Conservation (phyloP, 2,888 invertebrate genomes). For the Epinotia bilunana region DNA sequence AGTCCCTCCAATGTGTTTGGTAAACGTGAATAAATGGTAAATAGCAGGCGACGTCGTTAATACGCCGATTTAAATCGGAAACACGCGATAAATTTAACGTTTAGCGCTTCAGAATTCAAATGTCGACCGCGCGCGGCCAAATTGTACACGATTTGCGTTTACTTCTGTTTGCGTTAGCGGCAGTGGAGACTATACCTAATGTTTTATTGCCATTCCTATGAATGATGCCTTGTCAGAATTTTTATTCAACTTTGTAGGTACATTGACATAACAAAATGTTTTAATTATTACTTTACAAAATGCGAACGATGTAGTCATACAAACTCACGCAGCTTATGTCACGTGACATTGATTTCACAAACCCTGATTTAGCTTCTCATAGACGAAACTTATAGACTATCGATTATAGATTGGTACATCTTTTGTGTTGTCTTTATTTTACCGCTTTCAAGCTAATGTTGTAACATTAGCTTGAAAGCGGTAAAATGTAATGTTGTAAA, state of each 20-base stretch:
- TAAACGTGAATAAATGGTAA: conserved; percentile 67
- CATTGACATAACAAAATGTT: too few species aligned
- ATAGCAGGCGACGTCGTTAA: conserved; percentile 75
- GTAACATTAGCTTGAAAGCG: too few species aligned
- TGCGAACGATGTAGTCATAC: too few species aligned
- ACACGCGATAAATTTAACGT: conserved; percentile 78
- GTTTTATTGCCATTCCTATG: background rate
- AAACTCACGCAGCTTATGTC: too few species aligned
- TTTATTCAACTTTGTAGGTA: too few species aligned
- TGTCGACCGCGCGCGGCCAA: conserved; percentile 57
- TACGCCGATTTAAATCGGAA: conserved; percentile 81
- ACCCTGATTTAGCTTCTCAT: too few species aligned
- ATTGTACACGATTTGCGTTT: conserved; percentile 53
- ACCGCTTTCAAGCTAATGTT: background rate
- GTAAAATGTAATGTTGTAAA: background rate
- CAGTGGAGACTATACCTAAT: background rate
- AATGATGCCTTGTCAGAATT: background rate
- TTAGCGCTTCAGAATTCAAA: conserved; percentile 76
- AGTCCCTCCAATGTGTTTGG: conserved; percentile 48
- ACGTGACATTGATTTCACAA: too few species aligned
- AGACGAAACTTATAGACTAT: too few species aligned
- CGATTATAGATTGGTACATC: too few species aligned
- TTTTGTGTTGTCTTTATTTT: conserved; percentile 1
- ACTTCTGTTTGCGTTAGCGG: conserved; percentile 17
- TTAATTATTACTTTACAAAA: too few species aligned